Base-by-base conservation (phyloP, 2,888 invertebrate species). In the Ashinkailepas kermadecensis region DNA sequence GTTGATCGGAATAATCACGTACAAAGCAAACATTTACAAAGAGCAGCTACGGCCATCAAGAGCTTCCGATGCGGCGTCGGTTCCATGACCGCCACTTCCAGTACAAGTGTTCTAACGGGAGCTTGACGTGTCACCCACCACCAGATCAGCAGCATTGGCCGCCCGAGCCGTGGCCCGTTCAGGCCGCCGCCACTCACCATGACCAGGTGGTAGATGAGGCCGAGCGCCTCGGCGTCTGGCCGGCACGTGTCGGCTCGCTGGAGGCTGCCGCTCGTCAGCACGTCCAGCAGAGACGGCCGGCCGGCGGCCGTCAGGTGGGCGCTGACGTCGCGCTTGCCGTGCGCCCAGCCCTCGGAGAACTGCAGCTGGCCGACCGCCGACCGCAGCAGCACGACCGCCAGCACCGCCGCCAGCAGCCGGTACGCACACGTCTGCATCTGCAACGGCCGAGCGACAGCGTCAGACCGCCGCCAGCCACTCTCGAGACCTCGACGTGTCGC, bases 121-220 rank as follows among this genome's bases (percentile, higher is more conserved):
- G 4, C 39, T 4, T 39, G 39, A 39, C 39, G 2, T 39, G 39
- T 39, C 39, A 39, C 39, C 12, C 2, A 23, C 25, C 67, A 23
- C 25, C 25, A 23, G 4, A 23, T 3, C 7, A 12, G 25, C 23
- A 23, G 67, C 11, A 67, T 23, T 64, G 39, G 39, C 39, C 39
- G 39, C 39, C 39, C 39, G 39, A 1, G 39, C 39, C 39, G 39
- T 39, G 39, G 39, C 39, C 39, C 39, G 39, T 4, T 4, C 39
- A 4, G 4, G 39, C 39, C 39, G 39, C 39, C 39, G 39, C 56
- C 15, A 18, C 74, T 74, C 74, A 74, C 74, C 74, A 74, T 74
- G 74, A 74, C 18, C 15, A 74, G 74, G 74, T 74, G 56, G 74
- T 74, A 74, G 74, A 74, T 74, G 74, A 74, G 74, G 54, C 74